phyloP scores from a whole-genome alignment of 2,888 invertebrate species.

The Gymnoscelis rufifasciata region DNA sequence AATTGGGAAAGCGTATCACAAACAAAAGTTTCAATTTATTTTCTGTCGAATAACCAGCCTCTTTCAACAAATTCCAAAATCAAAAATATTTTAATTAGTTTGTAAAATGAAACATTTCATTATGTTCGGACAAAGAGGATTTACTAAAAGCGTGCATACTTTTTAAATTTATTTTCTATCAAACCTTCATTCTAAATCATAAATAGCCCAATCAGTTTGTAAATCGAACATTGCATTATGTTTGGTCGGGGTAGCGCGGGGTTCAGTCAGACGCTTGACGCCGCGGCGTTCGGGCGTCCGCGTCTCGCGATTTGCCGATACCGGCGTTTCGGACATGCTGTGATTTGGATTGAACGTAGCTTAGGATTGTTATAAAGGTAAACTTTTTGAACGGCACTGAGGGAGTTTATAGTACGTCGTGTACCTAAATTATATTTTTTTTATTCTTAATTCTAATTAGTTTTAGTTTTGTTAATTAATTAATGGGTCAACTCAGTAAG shows the following conservation, averaged over 20 bases:
- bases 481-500: no score
- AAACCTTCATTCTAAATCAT: neutral
- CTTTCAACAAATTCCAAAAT: no score
- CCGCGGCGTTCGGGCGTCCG: slow-evolving; percentile 59
- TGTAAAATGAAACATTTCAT: neutral
- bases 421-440: no score
- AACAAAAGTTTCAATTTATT: no score
- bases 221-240: slow-evolving; percentile 43
- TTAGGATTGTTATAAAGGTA: slow-evolving; percentile 14
- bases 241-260: slow-evolving; percentile 46
- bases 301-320: slow-evolving; percentile 24
- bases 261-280: slow-evolving; percentile 64
- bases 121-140: no score
- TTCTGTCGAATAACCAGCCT: no score
- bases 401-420: no score
- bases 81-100: neutral
- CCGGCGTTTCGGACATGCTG: slow-evolving; percentile 32
- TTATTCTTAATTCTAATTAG: no score
- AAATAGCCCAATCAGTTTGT: slow-evolving; percentile 18
- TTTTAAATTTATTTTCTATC: no score
- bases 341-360: slow-evolving; percentile 30
- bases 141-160: no score
- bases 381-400: neutral
- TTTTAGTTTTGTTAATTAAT: no score
- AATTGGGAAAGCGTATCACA: no score